These are phyloP conservation scores for Pangasius djambal DNA, from an alignment of 2,797 vertebrate species.

Conservation along the genomic window DNA sequence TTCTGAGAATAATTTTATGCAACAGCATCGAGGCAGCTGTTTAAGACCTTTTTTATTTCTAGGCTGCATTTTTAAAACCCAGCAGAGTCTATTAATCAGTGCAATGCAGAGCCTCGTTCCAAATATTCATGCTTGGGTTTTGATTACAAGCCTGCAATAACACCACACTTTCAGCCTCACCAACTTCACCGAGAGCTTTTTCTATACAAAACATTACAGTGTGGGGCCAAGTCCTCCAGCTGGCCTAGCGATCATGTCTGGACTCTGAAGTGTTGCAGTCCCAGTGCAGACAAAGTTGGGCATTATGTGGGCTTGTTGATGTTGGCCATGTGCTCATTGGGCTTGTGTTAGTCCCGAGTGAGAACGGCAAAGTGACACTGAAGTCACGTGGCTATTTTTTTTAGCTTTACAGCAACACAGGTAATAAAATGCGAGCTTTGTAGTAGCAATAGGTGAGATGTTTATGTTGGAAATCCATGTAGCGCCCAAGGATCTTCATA, in stretches of 20 bases:
- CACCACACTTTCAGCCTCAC: background rate
- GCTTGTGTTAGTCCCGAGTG: slow-evolving; percentile 13
- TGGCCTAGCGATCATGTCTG: slow-evolving; percentile 50
- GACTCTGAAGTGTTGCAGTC: slow-evolving; percentile 44
- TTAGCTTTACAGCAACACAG: background rate
- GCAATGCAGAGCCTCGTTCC: slow-evolving; percentile 7
- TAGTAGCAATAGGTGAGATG: background rate
- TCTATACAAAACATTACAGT: slow-evolving; percentile 31
- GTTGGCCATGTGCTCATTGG: slow-evolving; percentile 33
- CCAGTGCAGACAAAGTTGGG: slow-evolving; percentile 47
- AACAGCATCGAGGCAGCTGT: background rate
- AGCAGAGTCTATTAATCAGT: slow-evolving; percentile 40
- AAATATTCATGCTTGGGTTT: slow-evolving; percentile 14
- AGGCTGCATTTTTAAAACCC: slow-evolving; percentile 31
- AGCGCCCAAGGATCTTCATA: background rate
- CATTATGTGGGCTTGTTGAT: slow-evolving; percentile 46
- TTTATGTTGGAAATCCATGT: slow-evolving; percentile 17
- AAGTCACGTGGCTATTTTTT: background rate
- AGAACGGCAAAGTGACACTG: background rate
- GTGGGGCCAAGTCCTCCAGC: slow-evolving; percentile 42
- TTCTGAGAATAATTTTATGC: background rate
- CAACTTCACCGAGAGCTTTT: slow-evolving; percentile 17
- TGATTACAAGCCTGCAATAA: slow-evolving; percentile 39
- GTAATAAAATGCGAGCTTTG: slow-evolving; percentile 16
- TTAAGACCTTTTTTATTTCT: slow-evolving; percentile 10